Conservation (phyloP, 2,888 invertebrate species). For the Melieria crassipennis region DNA sequence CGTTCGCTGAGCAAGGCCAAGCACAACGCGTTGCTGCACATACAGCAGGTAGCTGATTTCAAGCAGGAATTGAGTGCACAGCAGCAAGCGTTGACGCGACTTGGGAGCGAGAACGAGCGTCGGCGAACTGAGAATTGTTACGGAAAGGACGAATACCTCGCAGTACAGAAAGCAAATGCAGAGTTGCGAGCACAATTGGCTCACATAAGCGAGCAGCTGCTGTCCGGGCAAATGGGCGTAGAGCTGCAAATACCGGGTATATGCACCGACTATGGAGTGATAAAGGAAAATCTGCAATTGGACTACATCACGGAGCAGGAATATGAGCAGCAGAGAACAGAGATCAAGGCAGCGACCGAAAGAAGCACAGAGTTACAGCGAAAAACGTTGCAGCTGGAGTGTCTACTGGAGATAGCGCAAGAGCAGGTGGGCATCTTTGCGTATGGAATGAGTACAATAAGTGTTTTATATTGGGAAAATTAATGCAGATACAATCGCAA, state of each 20-base stretch:
- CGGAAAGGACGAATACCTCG: conserved; percentile 53
- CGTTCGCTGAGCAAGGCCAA: conserved; percentile 49
- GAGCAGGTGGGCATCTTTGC: conserved; percentile 50
- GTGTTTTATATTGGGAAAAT: neutral
- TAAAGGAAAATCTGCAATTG: conserved; percentile 58
- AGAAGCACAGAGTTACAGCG: conserved; percentile 50
- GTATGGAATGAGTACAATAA: neutral
- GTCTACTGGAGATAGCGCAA: conserved; percentile 57
- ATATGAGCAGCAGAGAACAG: conserved; percentile 51
- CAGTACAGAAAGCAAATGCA: conserved; percentile 51
- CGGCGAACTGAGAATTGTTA: conserved; percentile 37
- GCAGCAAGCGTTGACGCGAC: conserved; percentile 41
- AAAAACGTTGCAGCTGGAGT: conserved; percentile 57
- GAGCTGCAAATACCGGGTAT: conserved; percentile 50
- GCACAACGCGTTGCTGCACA: conserved; percentile 51
- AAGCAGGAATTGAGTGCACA: conserved; percentile 49
- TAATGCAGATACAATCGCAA: conserved; percentile 57
- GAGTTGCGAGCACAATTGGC: conserved; percentile 57
- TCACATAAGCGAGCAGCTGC: conserved; percentile 50
- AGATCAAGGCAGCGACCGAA: conserved; percentile 43
- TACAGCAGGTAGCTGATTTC: conserved; percentile 50
- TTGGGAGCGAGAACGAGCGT: conserved; percentile 40
- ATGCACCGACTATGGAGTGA: conserved; percentile 58
- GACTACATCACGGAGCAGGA: conserved; percentile 59
- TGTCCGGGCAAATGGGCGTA: conserved; percentile 45